A percentile compares a stretch with the other conserved stretches of the same genome.
These are phyloP conservation scores for Macropodus opercularis DNA, from an alignment of 2,797 vertebrate genomes.

Conservation along the genomic window DNA sequence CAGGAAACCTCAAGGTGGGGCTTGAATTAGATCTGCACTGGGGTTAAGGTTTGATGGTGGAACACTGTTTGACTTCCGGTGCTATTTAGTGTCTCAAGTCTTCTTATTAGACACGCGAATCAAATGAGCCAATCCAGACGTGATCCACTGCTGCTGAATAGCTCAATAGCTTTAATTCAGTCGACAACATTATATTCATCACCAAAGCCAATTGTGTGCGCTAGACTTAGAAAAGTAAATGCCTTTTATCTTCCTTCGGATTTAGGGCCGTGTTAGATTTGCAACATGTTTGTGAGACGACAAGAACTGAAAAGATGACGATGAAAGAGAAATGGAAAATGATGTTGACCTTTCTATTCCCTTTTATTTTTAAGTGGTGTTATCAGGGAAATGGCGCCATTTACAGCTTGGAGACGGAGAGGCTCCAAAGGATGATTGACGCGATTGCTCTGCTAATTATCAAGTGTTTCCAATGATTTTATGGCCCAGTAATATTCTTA, in stretches of 20 bases:
- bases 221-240: background rate
- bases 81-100: no score
- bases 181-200: background rate
- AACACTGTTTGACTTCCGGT: no score
- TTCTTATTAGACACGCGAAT: no score
- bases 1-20: no score
- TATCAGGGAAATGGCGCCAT: conserved; percentile 58
- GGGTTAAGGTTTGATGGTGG: no score
- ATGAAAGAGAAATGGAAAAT: conserved; percentile 38
- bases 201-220: background rate
- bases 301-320: conserved; percentile 10
- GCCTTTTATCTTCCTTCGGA: background rate
- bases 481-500: conserved; percentile 23
- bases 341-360: conserved; percentile 53
- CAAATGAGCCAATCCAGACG: no score
- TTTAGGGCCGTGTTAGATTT: conserved; percentile 6
- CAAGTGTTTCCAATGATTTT: conserved; percentile 43
- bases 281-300: conserved; percentile 2
- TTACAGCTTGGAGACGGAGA: conserved; percentile 38
- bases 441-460: conserved; percentile 42
- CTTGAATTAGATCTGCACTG: no score
- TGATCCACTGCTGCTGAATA: background rate
- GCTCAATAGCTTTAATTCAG: no score
- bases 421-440: conserved; percentile 42
- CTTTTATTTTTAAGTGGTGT: conserved; percentile 42